phyloP scores from a whole-genome alignment of 2,113 vertebrate genomes.

The Mirounga angustirostris region DNA sequence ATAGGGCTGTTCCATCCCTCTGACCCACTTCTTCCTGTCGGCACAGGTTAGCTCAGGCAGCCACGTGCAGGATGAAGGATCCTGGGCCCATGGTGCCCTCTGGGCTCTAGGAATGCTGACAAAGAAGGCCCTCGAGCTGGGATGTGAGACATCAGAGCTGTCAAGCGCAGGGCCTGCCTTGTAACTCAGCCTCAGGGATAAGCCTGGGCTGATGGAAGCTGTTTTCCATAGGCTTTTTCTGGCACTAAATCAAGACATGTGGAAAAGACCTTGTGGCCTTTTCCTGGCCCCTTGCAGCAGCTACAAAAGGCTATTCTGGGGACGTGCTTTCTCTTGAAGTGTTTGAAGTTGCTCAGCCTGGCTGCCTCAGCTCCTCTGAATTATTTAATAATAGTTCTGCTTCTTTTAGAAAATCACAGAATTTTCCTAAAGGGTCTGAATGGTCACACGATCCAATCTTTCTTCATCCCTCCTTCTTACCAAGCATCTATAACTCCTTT shows the following conservation, averaged over 20 bases:
- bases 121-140: background rate
- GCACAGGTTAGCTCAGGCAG: constrained; percentile 69
- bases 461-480: background rate
- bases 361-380: constrained; percentile 59
- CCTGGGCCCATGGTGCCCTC: background rate
- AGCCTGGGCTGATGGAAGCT: constrained; percentile 12
- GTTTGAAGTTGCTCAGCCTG: constrained; percentile 73
- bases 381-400: constrained; percentile 68
- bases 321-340: constrained; percentile 61
- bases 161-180: constrained; percentile 1
- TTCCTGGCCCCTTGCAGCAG: constrained; percentile 54
- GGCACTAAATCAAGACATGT: constrained; percentile 70
- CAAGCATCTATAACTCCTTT: background rate
- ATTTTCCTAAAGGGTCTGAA: constrained; percentile 44
- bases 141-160: constrained; percentile 34
- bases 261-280: constrained; percentile 56
- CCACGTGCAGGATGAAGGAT: constrained; percentile 52
- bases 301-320: constrained; percentile 78
- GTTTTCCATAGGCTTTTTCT: constrained; percentile 34
- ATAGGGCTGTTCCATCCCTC: constrained; percentile 64
- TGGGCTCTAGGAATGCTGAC: background rate
- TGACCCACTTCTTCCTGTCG: constrained; percentile 81
- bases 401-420: constrained; percentile 60
- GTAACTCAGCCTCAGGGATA: constrained; percentile 51
- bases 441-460: background rate